These are phyloP conservation scores for Watsonalla binaria DNA, from an alignment of 2,888 invertebrate genomes.

Conservation along the genomic window DNA sequence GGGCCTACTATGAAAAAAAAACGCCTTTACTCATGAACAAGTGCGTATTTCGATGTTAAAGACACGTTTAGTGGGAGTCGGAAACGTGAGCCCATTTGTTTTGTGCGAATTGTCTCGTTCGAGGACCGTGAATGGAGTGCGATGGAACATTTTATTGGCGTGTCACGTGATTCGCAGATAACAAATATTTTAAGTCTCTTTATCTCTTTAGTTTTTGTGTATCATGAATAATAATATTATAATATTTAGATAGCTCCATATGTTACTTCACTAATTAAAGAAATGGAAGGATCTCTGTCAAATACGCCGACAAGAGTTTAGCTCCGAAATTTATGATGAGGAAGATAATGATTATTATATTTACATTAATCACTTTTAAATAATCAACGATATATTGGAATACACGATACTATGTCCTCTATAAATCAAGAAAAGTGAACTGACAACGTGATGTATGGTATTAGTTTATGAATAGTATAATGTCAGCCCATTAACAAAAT, in stretches of 20 bases:
- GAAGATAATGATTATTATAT: too few relatives aligned
- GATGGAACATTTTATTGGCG: neutral
- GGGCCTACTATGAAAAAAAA: slow-evolving; percentile 29
- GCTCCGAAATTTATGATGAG: too few relatives aligned
- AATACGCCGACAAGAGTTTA: too few relatives aligned
- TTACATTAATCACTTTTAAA: too few relatives aligned
- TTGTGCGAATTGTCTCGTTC: neutral
- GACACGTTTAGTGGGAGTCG: neutral
- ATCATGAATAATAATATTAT: too few relatives aligned
- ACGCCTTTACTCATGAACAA: slow-evolving; percentile 4
- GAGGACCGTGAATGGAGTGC: neutral
- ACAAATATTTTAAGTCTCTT: too few relatives aligned
- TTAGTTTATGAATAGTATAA: neutral
- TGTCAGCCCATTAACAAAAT: neutral
- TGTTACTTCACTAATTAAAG: too few relatives aligned
- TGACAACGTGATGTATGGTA: neutral
- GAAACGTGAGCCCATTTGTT: neutral
- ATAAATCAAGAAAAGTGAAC: neutral
- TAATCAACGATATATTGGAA: too few relatives aligned
- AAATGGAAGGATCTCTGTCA: too few relatives aligned
- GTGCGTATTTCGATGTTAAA: neutral
- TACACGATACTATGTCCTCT: neutral
- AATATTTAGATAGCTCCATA: too few relatives aligned
- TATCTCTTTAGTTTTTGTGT: too few relatives aligned
- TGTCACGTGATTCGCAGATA: too few relatives aligned